phyloP scores from a whole-genome alignment of 2,888 invertebrate species.

The Pecten maximus region DNA sequence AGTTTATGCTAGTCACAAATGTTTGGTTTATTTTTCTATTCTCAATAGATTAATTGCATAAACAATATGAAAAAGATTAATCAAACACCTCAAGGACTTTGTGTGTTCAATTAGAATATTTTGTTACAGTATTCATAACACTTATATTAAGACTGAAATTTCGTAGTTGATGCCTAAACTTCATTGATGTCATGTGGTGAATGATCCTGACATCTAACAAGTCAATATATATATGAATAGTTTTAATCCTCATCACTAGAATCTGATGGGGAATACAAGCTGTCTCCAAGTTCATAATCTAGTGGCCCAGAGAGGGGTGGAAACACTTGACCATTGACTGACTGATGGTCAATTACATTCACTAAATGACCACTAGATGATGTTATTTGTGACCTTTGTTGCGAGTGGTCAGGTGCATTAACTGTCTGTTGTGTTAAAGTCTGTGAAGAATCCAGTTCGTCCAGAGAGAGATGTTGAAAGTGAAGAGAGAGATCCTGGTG shows the following conservation, averaged over 20 bases:
- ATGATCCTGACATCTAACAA: too few species aligned
- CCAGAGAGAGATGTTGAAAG: constrained; percentile 69
- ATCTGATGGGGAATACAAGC: background rate
- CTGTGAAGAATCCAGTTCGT: constrained; percentile 51
- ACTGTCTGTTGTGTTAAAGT: background rate
- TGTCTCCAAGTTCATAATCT: background rate
- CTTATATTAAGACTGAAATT: too few species aligned
- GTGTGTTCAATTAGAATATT: too few species aligned
- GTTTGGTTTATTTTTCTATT: too few species aligned
- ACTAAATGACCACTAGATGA: background rate
- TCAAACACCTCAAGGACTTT: too few species aligned
- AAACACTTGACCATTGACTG: background rate
- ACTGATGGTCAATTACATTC: background rate
- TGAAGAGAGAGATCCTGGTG: constrained; percentile 72
- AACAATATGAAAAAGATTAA: too few species aligned
- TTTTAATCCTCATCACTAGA: background rate
- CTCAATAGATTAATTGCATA: too few species aligned
- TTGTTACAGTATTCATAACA: too few species aligned
- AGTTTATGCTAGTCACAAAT: too few species aligned
- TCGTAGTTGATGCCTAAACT: too few species aligned
- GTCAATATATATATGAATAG: too few species aligned
- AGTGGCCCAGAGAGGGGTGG: background rate
- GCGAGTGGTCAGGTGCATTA: background rate
- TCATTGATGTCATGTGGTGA: too few species aligned
- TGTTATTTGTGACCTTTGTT: background rate